Evolutionary conservation across 2,888 invertebrate genomes (phyloP).

Genomic region (Gnatocerus cornutus): DNA sequence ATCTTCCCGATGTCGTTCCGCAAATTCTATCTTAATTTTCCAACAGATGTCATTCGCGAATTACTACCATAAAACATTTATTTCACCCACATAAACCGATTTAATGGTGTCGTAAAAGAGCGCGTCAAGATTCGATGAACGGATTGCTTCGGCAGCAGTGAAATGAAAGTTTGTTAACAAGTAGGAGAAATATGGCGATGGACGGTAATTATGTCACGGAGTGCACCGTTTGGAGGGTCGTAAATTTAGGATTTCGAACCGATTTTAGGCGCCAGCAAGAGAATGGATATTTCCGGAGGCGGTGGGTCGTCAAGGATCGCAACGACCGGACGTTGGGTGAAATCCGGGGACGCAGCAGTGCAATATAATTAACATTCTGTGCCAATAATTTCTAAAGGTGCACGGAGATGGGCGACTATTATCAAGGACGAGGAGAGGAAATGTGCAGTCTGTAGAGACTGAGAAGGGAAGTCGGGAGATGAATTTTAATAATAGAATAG

Average conservation of each 20-base stretch:
- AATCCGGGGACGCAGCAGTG: slow-evolving; percentile 4
- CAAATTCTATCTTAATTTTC: background rate
- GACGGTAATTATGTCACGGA: slow-evolving; percentile 37
- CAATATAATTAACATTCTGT: slow-evolving; percentile 14
- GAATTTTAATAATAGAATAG: background rate
- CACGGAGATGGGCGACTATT: slow-evolving; percentile 17
- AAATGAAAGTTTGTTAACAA: slow-evolving; percentile 48
- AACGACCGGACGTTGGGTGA: slow-evolving; percentile 9
- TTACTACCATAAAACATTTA: background rate
- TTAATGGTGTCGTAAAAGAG: background rate
- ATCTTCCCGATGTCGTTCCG: background rate
- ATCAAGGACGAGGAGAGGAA: slow-evolving; percentile 16
- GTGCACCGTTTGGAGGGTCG: slow-evolving; percentile 20
- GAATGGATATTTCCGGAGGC: background rate
- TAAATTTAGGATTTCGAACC: slow-evolving; percentile 16
- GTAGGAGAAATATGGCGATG: slow-evolving; percentile 44
- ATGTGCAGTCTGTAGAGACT: background rate
- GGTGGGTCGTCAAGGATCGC: background rate
- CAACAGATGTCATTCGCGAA: background rate
- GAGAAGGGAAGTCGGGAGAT: background rate
- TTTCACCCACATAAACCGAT: background rate
- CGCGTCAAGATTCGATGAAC: slow-evolving; percentile 38
- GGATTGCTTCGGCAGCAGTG: slow-evolving; percentile 22
- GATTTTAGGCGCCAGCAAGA: background rate
- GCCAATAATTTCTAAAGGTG: slow-evolving; percentile 17